Evolutionary conservation across 1,140 invertebrate genomes (phyloP).

Genomic region (Eufriesea mexicana): DNA sequence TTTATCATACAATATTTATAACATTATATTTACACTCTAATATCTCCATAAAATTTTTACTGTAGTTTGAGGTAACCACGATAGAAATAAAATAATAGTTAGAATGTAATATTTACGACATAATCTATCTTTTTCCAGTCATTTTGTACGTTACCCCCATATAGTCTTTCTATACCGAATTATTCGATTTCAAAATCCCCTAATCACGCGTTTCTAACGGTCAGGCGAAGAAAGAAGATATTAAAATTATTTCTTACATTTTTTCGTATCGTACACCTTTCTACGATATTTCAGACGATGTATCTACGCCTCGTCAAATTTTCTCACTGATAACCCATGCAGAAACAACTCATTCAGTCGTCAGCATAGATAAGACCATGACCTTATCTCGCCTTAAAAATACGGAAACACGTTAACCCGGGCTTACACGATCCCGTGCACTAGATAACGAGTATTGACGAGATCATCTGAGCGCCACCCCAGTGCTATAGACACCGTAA

Average conservation of each 20-base stretch:
- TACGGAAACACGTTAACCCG: slow-evolving; percentile 31
- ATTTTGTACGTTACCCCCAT: no score
- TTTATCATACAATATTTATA: no score
- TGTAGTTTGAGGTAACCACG: no score
- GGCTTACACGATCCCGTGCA: slow-evolving; percentile 6
- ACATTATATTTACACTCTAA: no score
- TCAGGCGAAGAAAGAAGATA: background rate
- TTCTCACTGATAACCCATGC: background rate
- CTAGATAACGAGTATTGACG: slow-evolving; percentile 43
- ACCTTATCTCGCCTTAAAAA: slow-evolving; percentile 29
- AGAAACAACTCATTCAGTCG: background rate
- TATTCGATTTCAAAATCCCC: no score
- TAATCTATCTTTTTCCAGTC: no score
- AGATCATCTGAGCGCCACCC: slow-evolving; percentile 12
- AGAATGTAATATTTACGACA: no score
- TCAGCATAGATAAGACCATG: background rate
- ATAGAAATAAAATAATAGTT: no score
- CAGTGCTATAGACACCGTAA: background rate
- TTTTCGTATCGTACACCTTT: no score
- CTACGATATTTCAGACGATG: background rate
- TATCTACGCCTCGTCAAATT: background rate
- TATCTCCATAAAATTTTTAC: no score
- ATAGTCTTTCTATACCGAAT: no score
- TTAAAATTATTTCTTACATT: background rate
- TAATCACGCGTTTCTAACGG: background rate